Conservation (phyloP, 2,113 vertebrate genomes). For the Amazona vittata region DNA sequence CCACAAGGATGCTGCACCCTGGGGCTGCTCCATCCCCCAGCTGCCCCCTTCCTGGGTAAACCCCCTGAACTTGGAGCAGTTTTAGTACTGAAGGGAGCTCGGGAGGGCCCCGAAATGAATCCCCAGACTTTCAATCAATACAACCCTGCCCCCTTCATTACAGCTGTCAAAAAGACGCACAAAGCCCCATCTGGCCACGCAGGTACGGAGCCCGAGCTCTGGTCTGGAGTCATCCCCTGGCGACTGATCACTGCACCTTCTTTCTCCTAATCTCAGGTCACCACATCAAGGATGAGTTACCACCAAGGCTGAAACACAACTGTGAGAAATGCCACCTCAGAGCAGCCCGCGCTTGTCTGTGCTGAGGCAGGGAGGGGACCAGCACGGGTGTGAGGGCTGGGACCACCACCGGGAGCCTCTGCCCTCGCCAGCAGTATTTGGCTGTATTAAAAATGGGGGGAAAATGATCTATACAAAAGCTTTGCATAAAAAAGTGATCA, state of each 20-base stretch:
- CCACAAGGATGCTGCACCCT: neutral
- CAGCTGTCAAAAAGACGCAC: constrained; percentile 70
- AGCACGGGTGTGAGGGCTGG: neutral
- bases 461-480: constrained; percentile 79
- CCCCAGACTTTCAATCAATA: constrained; percentile 62
- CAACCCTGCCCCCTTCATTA: constrained; percentile 51
- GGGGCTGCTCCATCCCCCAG: rapidly evolving
- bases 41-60: neutral
- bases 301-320: neutral
- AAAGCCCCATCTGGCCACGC: constrained; percentile 63
- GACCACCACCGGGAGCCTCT: neutral
- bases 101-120: constrained; percentile 25
- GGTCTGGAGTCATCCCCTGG: constrained; percentile 20
- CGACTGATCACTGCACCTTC: constrained; percentile 57
- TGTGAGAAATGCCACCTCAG: neutral
- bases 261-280: constrained; percentile 26
- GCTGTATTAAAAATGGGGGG: constrained; percentile 46
- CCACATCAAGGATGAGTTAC: constrained; percentile 34
- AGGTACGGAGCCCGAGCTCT: neutral
- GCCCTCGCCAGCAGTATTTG: constrained; percentile 50
- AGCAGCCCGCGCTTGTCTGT: neutral
- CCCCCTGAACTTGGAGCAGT: neutral
- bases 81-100: neutral
- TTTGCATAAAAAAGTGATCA: constrained; percentile 87
- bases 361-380: neutral